A percentile compares a stretch with the other conserved stretches of the same genome.
Conservation (phyloP, 2,113 vertebrate genomes). For the Seriola dumerili region DNA sequence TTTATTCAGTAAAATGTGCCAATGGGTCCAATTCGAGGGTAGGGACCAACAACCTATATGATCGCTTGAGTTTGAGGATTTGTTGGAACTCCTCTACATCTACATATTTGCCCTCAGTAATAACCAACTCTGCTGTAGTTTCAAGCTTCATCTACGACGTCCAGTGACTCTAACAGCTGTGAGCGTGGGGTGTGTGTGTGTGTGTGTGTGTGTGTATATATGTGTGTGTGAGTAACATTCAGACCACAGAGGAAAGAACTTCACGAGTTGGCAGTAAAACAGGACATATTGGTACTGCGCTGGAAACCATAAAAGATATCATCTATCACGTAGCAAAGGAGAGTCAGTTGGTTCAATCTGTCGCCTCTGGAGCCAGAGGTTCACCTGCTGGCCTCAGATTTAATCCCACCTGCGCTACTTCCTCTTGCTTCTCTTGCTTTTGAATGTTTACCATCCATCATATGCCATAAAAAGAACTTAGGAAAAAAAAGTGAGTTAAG, state of each 20-base stretch:
- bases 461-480: neutral
- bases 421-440: constrained; percentile 1
- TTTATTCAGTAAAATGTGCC: too few relatives aligned
- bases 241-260: neutral
- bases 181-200: neutral
- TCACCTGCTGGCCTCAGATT: constrained; percentile 35
- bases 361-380: constrained; percentile 11
- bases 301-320: constrained; percentile 10
- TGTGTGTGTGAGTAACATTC: neutral
- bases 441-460: constrained; percentile 5
- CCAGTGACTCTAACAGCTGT: constrained; percentile 8
- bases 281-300: neutral
- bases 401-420: constrained; percentile 18
- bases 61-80: too few relatives aligned
- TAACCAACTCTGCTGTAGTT: constrained; percentile 19
- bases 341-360: constrained; percentile 8
- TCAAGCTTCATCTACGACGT: neutral
- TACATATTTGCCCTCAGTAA: constrained; percentile 16
- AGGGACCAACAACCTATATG: too few relatives aligned
- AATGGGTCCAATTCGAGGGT: too few relatives aligned
- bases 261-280: neutral
- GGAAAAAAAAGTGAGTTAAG: neutral
- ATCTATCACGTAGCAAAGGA: constrained; percentile 36
- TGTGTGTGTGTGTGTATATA: neutral
- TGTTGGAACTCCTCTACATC: constrained; percentile 1